Evolutionary conservation across 2,797 vertebrate genomes (phyloP), one percentile per base, ranked within the genome.

Genomic region (Neosilurus mollespiculum): DNA sequence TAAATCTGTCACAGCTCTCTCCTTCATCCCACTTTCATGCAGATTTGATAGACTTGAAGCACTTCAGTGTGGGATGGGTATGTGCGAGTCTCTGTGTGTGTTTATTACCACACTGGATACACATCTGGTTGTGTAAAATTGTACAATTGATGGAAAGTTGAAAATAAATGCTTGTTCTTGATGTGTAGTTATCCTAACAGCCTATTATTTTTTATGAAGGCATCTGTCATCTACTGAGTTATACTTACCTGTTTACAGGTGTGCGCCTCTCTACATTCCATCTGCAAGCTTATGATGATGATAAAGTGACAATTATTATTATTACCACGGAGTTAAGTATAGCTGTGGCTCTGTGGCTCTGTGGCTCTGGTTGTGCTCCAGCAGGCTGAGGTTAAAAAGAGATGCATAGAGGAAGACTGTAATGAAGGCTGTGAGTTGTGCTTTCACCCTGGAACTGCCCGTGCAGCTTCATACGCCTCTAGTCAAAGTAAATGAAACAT

Each of bases 251-350:
- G 86, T 80, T 84, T 87, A 43, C 91, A 93, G 92, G 89, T 92
- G 93, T 93, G 91, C 89, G 84, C 81, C 73, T 85, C 70, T 58
- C 75, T 85, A 85, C 91, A 92, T 92, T 93, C 92, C 84, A 18
- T 88, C 85, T 82, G 86, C 86, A 75, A 88, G 90, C 89, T 90
- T 89, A 90, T 88, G 91, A 93, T 77, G 83, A 92, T 87, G 88
- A 89, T 92, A 93, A 92, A 83, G 87, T 91, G 83, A 90, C 93
- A 92, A 95, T 93, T 90, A 94, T 90, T 91, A 90, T 93, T 87
- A 93, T 94, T 91, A 85, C 84, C 81, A 87, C 84, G 85, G 66
- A 62, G 70, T 79, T 94, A 95, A 94, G 91, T 94, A 94, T 90
- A 93, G 89, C 85, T 89, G 85, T 89, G 85, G 87, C 71, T 88